Base-by-base conservation (phyloP, 2,888 invertebrate genomes). In the Eulithis prunata region DNA sequence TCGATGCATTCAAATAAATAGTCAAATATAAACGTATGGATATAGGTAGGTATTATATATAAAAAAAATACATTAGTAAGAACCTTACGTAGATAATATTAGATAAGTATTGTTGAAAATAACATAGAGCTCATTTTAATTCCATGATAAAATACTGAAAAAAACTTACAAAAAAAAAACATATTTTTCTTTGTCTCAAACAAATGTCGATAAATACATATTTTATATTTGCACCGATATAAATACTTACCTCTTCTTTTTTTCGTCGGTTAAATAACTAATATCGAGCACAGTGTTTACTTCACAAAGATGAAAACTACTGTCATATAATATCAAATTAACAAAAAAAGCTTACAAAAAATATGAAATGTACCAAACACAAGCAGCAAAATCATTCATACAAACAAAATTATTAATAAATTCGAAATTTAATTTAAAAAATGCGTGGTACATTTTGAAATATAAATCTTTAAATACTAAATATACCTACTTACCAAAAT, bases 291-390 rank as follows among this genome's bases (percentile, higher is more conserved):
- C 28, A 60, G 14, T 21, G 61, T 45, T 11, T 46, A 4, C 61
- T 47, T 47, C 62, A 62, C 55, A 62, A 49, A 62, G 28, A 41
- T 32, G 28, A 21, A 49, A 62, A 47, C 38, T 41, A 43, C 55
- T 51, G 62, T 32, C 62, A 56, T 55, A 55, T 49, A 56, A 56
- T 49, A 62, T 49, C 51, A 49, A 51, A 47, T 32, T 13, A 55
- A 55, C 8, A 41, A 49, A 21, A 55, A 28, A 54, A 60, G 14
- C 14, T 36, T 11, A 53, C 36, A 46, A 36, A 12, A 46, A 41
- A 8, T 11, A 11, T 36, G 13, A 32, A 60, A 54, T 14, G 45
- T 51, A 54, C 53, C 10, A 32, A 59, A 21, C 10, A 13, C 43
- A 59, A 52, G 41, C 38, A 14, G 8, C 21, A 54, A 28, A 32